A percentile compares a stretch with the other conserved stretches of the same genome.
These are phyloP conservation scores for Mamestra brassicae DNA, from an alignment of 2,888 invertebrate genomes.

Conservation along the genomic window DNA sequence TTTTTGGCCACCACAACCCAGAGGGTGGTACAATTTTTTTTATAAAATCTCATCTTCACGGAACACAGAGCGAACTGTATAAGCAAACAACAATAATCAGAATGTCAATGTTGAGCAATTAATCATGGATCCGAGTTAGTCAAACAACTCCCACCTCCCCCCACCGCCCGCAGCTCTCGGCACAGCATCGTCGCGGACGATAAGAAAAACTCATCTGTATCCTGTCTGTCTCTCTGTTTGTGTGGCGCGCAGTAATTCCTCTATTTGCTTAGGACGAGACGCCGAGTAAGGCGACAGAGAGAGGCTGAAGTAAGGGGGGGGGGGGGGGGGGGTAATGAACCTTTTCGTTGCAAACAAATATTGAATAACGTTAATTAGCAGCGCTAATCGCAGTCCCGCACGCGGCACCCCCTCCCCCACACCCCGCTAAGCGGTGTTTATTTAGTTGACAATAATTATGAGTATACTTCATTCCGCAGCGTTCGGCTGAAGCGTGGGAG, in stretches of 20 bases:
- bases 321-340: slow-evolving; percentile 46
- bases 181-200: slow-evolving; percentile 26
- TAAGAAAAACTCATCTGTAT: slow-evolving; percentile 60
- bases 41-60: background rate
- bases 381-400: slow-evolving; percentile 62
- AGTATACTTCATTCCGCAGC: slow-evolving; percentile 26
- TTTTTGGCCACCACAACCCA: background rate
- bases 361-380: slow-evolving; percentile 67
- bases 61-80: background rate
- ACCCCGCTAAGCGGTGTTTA: slow-evolving; percentile 29
- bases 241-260: slow-evolving; percentile 51
- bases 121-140: slow-evolving; percentile 22
- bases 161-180: background rate
- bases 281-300: slow-evolving; percentile 23
- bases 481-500: background rate
- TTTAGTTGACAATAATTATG: slow-evolving; percentile 39
- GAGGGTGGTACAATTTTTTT: background rate
- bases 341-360: slow-evolving; percentile 66
- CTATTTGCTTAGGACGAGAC: slow-evolving; percentile 62
- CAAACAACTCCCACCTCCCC: slow-evolving; percentile 14
- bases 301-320: background rate
- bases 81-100: slow-evolving; percentile 18
- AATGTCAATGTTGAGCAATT: slow-evolving; percentile 26
- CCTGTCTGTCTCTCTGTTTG: slow-evolving; percentile 53
- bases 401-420: slow-evolving; percentile 4